Evolutionary conservation across 2,797 vertebrate genomes (phyloP), one percentile per base, ranked within the genome.

Genomic region (Philypnodon macrostomus): DNA sequence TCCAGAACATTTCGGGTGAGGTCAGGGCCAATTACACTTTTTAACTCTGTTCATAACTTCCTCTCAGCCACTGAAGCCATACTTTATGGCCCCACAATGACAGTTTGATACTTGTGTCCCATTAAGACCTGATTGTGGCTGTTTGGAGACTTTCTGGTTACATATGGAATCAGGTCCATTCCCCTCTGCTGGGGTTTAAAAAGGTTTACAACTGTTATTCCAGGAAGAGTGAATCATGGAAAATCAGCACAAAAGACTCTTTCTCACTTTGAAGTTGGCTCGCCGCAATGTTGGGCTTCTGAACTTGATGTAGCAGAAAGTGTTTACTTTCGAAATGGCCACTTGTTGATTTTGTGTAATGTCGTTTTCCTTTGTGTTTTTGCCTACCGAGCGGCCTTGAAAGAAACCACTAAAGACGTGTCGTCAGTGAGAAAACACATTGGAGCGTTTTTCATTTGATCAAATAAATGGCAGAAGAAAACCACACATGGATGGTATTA

Each of bases 1-100:
- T 73, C 59, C 70, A 71, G 63, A 58, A 67, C 54, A 67, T 71
- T 59, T 71, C 73, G 42, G 62, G 46, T 58, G 29, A 67, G 45
- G 18, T 66, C 68, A 12, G 37, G 33, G 18, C 60, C 58, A 82
- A 80, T 84, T 80, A 73, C 45, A 58, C 63, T 70, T 76, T 80
- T 75, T 63, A 67, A 74, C 52, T 80, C 76, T 49, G 67, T 80
- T 83, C 74, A 69, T 69, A 70, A 63, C 76, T 82, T 81, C 78
- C 73, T 60, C 49, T 62, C n/a, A 36, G 59, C 70, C 50, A 60
- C 71, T 53, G 11, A 70, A 62, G 47, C 55, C 31, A 24, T 53
- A 67, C 58, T 73, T 77, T 67, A 68, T 59, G 61, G 58, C 77
- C 79, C 75, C 60, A 62, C 58, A 64, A 56, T 75, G 42, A 48